Conservation (phyloP, 2,888 invertebrate species). For the Macropis europaea region DNA sequence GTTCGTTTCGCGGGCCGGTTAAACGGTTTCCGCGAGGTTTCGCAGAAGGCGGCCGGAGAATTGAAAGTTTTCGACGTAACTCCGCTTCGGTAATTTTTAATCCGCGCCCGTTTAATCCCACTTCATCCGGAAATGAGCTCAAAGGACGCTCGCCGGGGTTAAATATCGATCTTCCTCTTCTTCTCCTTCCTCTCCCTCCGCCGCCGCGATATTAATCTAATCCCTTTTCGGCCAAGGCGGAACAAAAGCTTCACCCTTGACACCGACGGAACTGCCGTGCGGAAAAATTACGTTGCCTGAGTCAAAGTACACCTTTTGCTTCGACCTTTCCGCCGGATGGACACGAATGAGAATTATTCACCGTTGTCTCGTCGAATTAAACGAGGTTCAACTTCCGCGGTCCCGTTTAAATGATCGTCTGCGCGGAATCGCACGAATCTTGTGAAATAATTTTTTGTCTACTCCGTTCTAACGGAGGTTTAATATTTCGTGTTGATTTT, state of each 20-base stretch:
- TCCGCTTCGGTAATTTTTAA: conserved; percentile 52
- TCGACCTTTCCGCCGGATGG: neutral
- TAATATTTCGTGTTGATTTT: too few species aligned
- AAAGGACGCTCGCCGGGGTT: conserved; percentile 32
- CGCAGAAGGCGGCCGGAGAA: neutral
- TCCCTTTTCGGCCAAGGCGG: conserved; percentile 15
- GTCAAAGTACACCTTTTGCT: neutral
- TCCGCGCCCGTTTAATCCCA: conserved; percentile 45
- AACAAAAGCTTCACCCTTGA: conserved; percentile 27
- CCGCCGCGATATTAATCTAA: conserved; percentile 42
- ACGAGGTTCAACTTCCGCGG: too few species aligned
- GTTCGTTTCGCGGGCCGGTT: neutral
- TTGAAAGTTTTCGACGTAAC: conserved; percentile 13
- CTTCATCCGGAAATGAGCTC: conserved; percentile 31
- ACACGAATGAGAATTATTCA: neutral
- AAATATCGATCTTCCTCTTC: conserved; percentile 48
- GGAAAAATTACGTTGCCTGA: conserved; percentile 19
- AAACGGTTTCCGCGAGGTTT: neutral
- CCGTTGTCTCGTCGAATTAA: too few species aligned
- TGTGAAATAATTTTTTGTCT: too few species aligned
- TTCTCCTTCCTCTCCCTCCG: too few species aligned
- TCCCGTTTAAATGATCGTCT: too few species aligned
- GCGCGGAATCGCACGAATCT: too few species aligned
- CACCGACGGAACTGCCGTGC: neutral
- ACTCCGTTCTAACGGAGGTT: too few species aligned